A percentile compares a stretch with the other conserved stretches of the same genome.
phyloP scores from a whole-genome alignment of 2,888 invertebrate species.

The Amiota mariae region DNA sequence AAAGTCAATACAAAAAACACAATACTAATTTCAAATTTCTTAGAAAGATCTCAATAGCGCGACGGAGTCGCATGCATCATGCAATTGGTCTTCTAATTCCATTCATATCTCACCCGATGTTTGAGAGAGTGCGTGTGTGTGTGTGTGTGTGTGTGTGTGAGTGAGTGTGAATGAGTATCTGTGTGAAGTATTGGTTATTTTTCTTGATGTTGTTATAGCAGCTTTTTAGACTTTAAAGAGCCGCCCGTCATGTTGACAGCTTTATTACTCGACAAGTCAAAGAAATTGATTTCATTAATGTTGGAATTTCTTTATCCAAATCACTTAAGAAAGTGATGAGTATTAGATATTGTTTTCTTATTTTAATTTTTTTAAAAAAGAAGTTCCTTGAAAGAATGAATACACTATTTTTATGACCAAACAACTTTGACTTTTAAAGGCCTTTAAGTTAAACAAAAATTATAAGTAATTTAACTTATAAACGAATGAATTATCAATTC shows the following conservation, averaged over 20 bases:
- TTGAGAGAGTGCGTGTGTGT: background rate
- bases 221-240: slow-evolving; percentile 44
- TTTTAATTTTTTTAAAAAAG: no score
- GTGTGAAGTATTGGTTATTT: background rate
- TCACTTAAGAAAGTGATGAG: background rate
- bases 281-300: slow-evolving; percentile 45
- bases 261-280: slow-evolving; percentile 46
- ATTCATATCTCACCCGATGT: no score
- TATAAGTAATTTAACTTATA: no score
- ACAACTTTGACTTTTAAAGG: no score
- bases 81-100: no score
- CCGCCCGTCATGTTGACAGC: slow-evolving; percentile 43
- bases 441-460: no score
- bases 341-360: no score
- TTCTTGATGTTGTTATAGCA: slow-evolving; percentile 3
- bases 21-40: background rate
- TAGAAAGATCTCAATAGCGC: no score
- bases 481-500: no score
- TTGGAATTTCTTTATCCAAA: slow-evolving; percentile 8
- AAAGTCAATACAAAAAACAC: slow-evolving; percentile 56
- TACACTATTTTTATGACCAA: no score
- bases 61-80: no score
- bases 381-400: no score
- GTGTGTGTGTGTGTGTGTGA: background rate
- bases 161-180: background rate